phyloP scores from a whole-genome alignment of 2,888 invertebrate genomes.

The Allacma fusca region DNA sequence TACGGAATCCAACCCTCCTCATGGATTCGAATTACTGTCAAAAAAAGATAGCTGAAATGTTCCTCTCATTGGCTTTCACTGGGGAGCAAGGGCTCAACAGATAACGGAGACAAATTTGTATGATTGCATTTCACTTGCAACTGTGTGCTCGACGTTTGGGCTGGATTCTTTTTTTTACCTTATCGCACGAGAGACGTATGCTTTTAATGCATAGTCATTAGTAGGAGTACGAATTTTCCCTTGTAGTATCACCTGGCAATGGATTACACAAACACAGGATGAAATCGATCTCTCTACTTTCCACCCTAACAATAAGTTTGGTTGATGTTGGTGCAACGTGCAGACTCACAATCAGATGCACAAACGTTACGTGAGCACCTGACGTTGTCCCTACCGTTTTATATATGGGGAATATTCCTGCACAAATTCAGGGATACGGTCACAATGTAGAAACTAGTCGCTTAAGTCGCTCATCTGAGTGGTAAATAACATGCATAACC shows the following conservation, averaged over 20 bases:
- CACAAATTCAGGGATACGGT: no score
- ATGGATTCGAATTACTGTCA: background rate
- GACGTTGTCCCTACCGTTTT: background rate
- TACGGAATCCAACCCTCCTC: background rate
- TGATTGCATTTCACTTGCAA: no score
- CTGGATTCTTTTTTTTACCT: no score
- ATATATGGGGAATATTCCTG: background rate
- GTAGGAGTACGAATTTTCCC: background rate
- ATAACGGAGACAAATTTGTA: background rate
- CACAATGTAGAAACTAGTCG: no score
- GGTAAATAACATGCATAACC: no score
- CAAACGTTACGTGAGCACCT: background rate
- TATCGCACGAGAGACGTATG: no score
- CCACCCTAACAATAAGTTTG: background rate
- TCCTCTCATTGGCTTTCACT: background rate
- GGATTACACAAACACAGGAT: constrained; percentile 42
- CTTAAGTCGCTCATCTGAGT: no score
- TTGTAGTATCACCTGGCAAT: constrained; percentile 43
- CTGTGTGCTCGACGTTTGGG: no score
- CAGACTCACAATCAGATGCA: background rate
- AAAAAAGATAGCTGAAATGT: background rate
- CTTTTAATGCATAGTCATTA: background rate
- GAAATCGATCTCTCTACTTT: constrained; percentile 33
- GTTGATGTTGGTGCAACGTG: constrained; percentile 14
- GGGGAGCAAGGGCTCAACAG: background rate